A percentile compares a stretch with the other conserved stretches of the same genome.
These are phyloP conservation scores for Rallus crepitans DNA, from an alignment of 2,797 vertebrate species.

Conservation along the genomic window DNA sequence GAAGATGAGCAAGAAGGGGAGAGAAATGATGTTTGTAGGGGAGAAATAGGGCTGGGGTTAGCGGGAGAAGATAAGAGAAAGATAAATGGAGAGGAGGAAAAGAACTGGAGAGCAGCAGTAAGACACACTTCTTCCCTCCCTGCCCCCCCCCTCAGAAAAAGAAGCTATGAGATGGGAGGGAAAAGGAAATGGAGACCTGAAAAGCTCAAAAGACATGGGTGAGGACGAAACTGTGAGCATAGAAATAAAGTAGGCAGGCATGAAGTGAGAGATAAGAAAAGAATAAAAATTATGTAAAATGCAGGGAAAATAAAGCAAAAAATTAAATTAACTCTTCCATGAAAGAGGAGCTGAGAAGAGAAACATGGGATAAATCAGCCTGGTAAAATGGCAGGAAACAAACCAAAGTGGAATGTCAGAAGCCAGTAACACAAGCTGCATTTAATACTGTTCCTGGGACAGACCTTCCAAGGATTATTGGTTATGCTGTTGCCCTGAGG, in stretches of 20 bases:
- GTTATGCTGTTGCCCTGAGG: neutral
- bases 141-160: fast-evolving
- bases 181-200: neutral
- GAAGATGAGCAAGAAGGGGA: neutral
- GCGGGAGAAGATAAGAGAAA: neutral
- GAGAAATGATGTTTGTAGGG: neutral
- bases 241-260: neutral
- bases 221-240: neutral
- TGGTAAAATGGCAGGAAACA: neutral
- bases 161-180: neutral
- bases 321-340: neutral
- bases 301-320: neutral
- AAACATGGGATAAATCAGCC: neutral
- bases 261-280: neutral
- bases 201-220: neutral
- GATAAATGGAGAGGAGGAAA: neutral
- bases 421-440: neutral
- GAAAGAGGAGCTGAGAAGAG: neutral
- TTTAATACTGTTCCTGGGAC: neutral
- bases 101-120: neutral
- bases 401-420: neutral
- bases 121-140: neutral
- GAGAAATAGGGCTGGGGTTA: neutral
- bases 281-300: neutral
- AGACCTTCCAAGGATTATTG: neutral